phyloP scores from a whole-genome alignment of 2,888 invertebrate genomes.

The Molorchus minor region DNA sequence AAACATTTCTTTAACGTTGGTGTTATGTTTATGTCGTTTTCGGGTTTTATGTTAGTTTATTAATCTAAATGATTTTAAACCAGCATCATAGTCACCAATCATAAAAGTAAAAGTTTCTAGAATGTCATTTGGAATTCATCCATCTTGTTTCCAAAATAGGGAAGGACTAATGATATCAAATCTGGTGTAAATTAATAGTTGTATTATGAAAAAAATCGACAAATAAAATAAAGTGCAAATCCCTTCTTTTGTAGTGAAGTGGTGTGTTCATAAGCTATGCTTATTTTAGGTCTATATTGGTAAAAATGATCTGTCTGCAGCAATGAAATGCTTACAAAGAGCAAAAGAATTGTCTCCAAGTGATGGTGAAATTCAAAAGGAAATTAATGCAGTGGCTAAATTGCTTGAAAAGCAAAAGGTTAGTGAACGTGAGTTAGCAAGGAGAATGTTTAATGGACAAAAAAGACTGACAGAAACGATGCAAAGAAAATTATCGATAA shows the following conservation, averaged over 20 bases:
- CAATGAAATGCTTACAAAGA: slow-evolving; percentile 72
- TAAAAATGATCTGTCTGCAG: slow-evolving; percentile 75
- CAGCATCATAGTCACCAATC: no score
- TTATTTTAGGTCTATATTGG: slow-evolving; percentile 69
- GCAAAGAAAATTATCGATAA: slow-evolving; percentile 9
- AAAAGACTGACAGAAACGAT: slow-evolving; percentile 21
- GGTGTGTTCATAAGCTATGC: slow-evolving; percentile 20
- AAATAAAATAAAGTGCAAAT: no score
- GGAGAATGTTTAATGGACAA: slow-evolving; percentile 62
- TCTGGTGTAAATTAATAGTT: background rate
- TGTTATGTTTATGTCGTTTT: no score
- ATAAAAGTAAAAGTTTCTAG: no score
- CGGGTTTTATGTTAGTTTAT: no score
- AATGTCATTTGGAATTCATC: no score
- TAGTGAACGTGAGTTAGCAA: slow-evolving; percentile 66
- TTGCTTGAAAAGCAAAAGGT: slow-evolving; percentile 59
- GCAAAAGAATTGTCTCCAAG: slow-evolving; percentile 74
- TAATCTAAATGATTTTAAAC: no score
- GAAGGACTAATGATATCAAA: no score
- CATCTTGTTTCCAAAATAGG: no score
- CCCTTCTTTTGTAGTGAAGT: no score
- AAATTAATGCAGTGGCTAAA: slow-evolving; percentile 58
- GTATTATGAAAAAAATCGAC: no score
- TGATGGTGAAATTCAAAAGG: slow-evolving; percentile 64
- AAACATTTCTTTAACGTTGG: no score